Evolutionary conservation across 2,888 invertebrate species (phyloP).

Genomic region (Subacronicta megacephala): DNA sequence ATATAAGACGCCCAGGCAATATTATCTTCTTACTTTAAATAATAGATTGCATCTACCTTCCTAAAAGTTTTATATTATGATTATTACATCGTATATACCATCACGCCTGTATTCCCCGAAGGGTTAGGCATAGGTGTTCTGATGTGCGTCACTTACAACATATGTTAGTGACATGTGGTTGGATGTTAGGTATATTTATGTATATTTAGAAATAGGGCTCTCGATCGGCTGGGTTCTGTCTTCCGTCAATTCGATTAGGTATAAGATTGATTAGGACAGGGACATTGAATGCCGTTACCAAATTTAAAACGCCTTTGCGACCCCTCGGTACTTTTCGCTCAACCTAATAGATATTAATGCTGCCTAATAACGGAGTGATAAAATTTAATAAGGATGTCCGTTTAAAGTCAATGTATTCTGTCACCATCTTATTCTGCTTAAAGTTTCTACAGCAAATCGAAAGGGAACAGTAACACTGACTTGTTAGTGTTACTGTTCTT

Average conservation of each 20-base stretch:
- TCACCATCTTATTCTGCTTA: too few relatives aligned
- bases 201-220: neutral
- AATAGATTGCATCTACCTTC: neutral
- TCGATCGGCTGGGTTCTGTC: neutral
- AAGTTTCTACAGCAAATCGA: too few relatives aligned
- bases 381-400: constrained; percentile 16
- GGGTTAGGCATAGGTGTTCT: too few relatives aligned
- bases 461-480: too few relatives aligned
- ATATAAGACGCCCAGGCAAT: constrained; percentile 5
- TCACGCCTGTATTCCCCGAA: too few relatives aligned
- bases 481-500: too few relatives aligned
- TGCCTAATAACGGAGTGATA: constrained; percentile 1
- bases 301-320: constrained; percentile 14
- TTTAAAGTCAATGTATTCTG: constrained; percentile 12
- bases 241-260: constrained; percentile 16
- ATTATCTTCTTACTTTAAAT: neutral
- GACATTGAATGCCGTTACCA: constrained; percentile 11
- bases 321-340: constrained; percentile 21
- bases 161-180: too few relatives aligned
- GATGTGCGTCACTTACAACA: too few relatives aligned
- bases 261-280: constrained; percentile 24
- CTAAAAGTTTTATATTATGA: too few relatives aligned
- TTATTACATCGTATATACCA: too few relatives aligned
- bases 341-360: constrained; percentile 43
- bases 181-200: neutral